Evolutionary conservation across 2,113 vertebrate species (phyloP).

Genomic region (Festucalex cinctus): DNA sequence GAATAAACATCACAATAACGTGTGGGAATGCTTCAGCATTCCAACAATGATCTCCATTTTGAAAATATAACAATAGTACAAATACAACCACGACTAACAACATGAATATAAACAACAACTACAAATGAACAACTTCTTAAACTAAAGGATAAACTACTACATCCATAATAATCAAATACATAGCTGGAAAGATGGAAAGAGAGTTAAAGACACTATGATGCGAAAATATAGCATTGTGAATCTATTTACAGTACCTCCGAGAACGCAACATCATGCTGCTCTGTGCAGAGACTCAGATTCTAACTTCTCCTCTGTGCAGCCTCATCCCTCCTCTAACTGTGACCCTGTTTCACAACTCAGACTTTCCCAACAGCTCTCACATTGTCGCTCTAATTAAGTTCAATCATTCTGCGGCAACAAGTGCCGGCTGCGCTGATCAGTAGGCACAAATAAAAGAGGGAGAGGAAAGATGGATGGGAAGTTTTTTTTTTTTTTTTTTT

Average conservation of each 20-base stretch:
- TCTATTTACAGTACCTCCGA: slow-evolving; percentile 44
- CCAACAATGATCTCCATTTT: background rate
- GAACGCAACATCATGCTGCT: slow-evolving; percentile 44
- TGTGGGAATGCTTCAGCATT: too few species aligned
- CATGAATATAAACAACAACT: background rate
- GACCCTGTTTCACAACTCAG: slow-evolving; percentile 37
- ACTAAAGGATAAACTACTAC: background rate
- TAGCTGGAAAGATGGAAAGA: background rate
- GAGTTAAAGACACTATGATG: background rate
- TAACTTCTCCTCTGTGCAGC: slow-evolving; percentile 17
- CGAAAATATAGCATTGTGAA: background rate
- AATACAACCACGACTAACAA: background rate
- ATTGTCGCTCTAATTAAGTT: slow-evolving; percentile 74
- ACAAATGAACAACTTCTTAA: background rate
- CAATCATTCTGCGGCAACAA: slow-evolving; percentile 61
- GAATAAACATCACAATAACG: too few species aligned
- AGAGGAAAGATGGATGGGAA: slow-evolving; percentile 20
- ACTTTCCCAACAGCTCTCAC: slow-evolving; percentile 46
- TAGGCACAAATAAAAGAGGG: slow-evolving; percentile 13
- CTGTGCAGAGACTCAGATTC: slow-evolving; percentile 31
- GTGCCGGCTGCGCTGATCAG: slow-evolving; percentile 49
- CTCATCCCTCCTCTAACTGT: slow-evolving; percentile 13
- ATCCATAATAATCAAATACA: background rate
- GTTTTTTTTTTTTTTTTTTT: slow-evolving; percentile 18
- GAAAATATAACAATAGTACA: background rate